Evolutionary conservation across 2,113 vertebrate genomes (phyloP).

Genomic region (Siniperca chuatsi): DNA sequence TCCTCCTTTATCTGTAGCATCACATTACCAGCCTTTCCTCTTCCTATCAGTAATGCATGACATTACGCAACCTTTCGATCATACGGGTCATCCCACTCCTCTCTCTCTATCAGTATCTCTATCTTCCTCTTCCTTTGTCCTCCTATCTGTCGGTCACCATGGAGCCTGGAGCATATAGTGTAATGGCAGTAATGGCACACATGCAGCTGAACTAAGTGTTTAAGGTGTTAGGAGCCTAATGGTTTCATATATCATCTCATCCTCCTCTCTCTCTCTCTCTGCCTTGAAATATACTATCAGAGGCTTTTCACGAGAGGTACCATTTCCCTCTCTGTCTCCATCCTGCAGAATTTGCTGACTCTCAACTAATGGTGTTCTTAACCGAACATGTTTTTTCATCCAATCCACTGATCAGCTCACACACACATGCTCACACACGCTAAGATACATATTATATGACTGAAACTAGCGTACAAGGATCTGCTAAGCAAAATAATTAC

Average conservation of each 20-base stretch:
- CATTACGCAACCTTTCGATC: slow-evolving; percentile 51
- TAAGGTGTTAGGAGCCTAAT: slow-evolving; percentile 58
- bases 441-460: not conserved
- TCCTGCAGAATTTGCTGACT: slow-evolving; percentile 50
- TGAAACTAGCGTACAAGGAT: not conserved
- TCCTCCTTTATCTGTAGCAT: slow-evolving; percentile 47
- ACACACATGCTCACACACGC: not conserved
- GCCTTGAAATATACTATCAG: slow-evolving; percentile 33
- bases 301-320: slow-evolving; percentile 32
- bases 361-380: slow-evolving; percentile 33
- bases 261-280: slow-evolving; percentile 22
- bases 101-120: slow-evolving; percentile 5
- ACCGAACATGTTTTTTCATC: slow-evolving; percentile 5
- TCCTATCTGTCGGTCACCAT: slow-evolving; percentile 32
- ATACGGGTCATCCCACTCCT: slow-evolving; percentile 48
- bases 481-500: slow-evolving; percentile 16
- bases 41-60: slow-evolving; percentile 63
- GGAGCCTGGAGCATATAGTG: slow-evolving; percentile 38
- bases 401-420: not conserved
- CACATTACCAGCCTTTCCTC: slow-evolving; percentile 61
- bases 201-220: slow-evolving; percentile 66
- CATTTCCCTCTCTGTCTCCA: slow-evolving; percentile 31
- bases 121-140: slow-evolving; percentile 38
- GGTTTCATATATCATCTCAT: slow-evolving; percentile 58
- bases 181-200: slow-evolving; percentile 61